Evolutionary conservation across 1,140 invertebrate genomes (phyloP).

Genomic region (Zaprionus africanus): DNA sequence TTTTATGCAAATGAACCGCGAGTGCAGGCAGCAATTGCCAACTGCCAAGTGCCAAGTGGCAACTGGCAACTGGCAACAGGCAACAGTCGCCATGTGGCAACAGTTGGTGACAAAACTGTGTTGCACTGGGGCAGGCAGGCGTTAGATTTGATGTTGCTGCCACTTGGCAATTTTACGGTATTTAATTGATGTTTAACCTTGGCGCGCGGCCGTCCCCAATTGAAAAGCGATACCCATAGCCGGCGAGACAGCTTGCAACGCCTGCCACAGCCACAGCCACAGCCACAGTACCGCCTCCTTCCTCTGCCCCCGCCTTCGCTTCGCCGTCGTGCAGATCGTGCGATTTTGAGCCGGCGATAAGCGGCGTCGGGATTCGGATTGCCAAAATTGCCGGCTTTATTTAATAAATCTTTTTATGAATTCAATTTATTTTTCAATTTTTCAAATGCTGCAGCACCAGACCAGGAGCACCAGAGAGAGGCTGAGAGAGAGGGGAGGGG

Average conservation of each 20-base stretch:
- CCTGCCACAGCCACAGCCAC: slow-evolving; percentile 22
- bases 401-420: slow-evolving; percentile 81
- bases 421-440: slow-evolving; percentile 79
- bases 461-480: background rate
- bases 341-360: slow-evolving; percentile 69
- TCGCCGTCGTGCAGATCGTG: slow-evolving; percentile 29
- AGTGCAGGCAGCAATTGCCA: slow-evolving; percentile 49
- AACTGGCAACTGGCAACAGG: slow-evolving; percentile 40
- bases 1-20: slow-evolving; percentile 80
- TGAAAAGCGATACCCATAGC: slow-evolving; percentile 54
- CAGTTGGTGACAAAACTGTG: slow-evolving; percentile 43
- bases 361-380: slow-evolving; percentile 56
- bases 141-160: slow-evolving; percentile 70
- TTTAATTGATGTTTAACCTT: slow-evolving; percentile 83
- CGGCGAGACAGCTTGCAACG: slow-evolving; percentile 39
- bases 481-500: background rate
- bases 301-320: background rate
- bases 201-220: slow-evolving; percentile 43
- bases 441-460: slow-evolving; percentile 53
- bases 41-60: slow-evolving; percentile 39
- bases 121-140: slow-evolving; percentile 30
- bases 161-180: slow-evolving; percentile 55
- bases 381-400: slow-evolving; percentile 70
- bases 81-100: slow-evolving; percentile 38
- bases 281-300: background rate